Base-by-base conservation (phyloP, 2,888 invertebrate genomes). In the Cerastis leucographa region DNA sequence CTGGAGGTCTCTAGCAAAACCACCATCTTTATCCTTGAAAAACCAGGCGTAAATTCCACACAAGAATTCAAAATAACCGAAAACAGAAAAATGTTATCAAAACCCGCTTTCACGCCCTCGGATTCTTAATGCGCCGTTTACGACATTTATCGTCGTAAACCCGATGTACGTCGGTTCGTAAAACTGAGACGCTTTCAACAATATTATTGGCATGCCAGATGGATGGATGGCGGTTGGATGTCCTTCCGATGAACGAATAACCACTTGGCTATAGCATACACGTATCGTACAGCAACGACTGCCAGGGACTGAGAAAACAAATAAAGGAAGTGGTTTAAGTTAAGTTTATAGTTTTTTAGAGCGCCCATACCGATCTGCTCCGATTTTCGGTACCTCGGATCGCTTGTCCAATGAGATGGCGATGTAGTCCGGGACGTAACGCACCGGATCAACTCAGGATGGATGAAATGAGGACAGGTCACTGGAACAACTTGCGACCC, bases 71-170 rank as follows among this genome's bases (percentile, higher is more conserved):
- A 44, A 66, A 62, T n/a, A 74, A 35, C 35, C 51, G 35, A 72
- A 75, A 71, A n/a, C 78, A 69, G 61, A 74, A 78, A 54, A 64
- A 65, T 74, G 61, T 64, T 40, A 82, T 78, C 65, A 56, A 74
- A 66, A 29, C 29, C 3, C 40, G 61, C 61, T 59, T 17, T 29
- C 64, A 73, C 73, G 74, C 62, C 42, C 59, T 51, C 51, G 61
- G 42, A 74, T 59, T 74, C 71, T 49, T 65, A 83, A 76, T 67
- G 74, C 59, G 25, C 46, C 56, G 12, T 84, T 84, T 72, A 84
- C 81, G 83, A 84, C 66, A 75, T 65, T 29, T 51, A n/a, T 46
- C 56, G 67, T 85, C 83, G 69, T 83, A 76, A 84, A 84, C 51
- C 49, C 66, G 22, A 69, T 70, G 71, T 83, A 64, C 67, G 62